Percentiles rank a stretch among this genome's conserved stretches.
These are phyloP conservation scores for Hydrotaea diabolus DNA, from an alignment of 2,888 invertebrate genomes.

Conservation along the genomic window DNA sequence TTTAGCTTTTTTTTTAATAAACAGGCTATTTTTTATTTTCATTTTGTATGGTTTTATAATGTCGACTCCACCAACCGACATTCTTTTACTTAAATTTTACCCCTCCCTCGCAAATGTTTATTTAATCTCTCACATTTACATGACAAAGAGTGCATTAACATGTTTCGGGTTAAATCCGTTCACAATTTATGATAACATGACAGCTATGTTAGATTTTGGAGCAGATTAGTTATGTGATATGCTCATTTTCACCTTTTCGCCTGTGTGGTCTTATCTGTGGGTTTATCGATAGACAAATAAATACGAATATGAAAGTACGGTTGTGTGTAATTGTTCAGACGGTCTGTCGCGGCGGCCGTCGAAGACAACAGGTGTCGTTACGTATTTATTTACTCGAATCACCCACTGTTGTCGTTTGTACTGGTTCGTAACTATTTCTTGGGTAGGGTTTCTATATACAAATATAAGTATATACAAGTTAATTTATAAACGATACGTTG, in stretches of 20 bases:
- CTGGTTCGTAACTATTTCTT: background rate
- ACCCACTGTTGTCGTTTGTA: background rate
- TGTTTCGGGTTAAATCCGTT: conserved; percentile 43
- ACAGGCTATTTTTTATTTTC: too few relatives aligned
- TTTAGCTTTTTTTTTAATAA: too few relatives aligned
- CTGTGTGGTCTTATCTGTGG: conserved; percentile 44
- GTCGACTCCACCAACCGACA: too few relatives aligned
- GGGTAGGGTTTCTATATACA: background rate
- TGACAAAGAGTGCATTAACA: conserved; percentile 39
- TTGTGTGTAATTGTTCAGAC: background rate
- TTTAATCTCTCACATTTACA: conserved; percentile 23
- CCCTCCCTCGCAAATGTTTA: background rate
- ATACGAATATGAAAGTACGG: background rate
- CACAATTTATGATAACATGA: conserved; percentile 62
- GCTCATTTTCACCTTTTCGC: background rate
- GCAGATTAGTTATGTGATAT: conserved; percentile 18
- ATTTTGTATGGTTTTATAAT: too few relatives aligned
- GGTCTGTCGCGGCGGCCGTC: background rate
- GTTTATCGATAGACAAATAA: conserved; percentile 59
- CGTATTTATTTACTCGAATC: background rate
- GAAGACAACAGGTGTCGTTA: conserved; percentile 28
- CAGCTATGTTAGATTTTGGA: conserved; percentile 50
- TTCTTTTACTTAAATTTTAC: background rate
- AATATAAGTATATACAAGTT: background rate
- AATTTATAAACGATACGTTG: background rate